Evolutionary conservation across 1,140 invertebrate species (phyloP).

Genomic region (Tetragnatha versicolor): DNA sequence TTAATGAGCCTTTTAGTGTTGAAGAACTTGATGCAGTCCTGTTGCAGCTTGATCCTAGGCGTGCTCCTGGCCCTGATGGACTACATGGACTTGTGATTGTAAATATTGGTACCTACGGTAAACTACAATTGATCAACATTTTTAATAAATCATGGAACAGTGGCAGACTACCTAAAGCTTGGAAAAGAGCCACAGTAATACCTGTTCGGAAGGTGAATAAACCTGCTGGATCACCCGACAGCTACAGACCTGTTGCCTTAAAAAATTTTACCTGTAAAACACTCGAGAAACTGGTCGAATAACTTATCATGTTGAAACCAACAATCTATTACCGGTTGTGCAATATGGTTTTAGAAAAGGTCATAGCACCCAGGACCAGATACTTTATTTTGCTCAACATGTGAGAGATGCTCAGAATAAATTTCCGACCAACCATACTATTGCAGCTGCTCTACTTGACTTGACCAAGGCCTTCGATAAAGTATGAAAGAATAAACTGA

Average conservation of each 20-base stretch:
- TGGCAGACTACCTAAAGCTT: neutral
- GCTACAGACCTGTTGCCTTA: constrained; percentile 14
- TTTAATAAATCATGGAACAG: neutral
- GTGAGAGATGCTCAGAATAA: constrained; percentile 13
- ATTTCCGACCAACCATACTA: neutral
- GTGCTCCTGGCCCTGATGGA: neutral
- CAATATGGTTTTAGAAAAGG: constrained; percentile 12
- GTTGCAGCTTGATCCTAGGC: neutral
- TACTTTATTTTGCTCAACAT: constrained; percentile 21
- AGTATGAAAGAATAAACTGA: constrained; percentile 12
- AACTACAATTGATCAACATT: neutral
- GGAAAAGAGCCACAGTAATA: constrained; percentile 11
- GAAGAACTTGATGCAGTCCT: neutral
- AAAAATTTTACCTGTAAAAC: constrained; percentile 9
- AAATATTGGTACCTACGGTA: neutral
- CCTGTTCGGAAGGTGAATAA: constrained; percentile 8
- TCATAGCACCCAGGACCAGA: constrained; percentile 13
- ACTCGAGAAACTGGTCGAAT: constrained; percentile 13
- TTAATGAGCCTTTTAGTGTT: neutral
- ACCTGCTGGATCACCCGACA: neutral
- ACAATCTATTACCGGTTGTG: constrained; percentile 3
- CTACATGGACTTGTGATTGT: neutral
- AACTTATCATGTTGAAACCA: neutral
- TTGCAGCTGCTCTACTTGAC: constrained; percentile 2
- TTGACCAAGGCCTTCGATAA: constrained; percentile 13